These are phyloP conservation scores for Embidobia sp. DNA, from an alignment of 2,888 invertebrate genomes.

Conservation along the genomic window DNA sequence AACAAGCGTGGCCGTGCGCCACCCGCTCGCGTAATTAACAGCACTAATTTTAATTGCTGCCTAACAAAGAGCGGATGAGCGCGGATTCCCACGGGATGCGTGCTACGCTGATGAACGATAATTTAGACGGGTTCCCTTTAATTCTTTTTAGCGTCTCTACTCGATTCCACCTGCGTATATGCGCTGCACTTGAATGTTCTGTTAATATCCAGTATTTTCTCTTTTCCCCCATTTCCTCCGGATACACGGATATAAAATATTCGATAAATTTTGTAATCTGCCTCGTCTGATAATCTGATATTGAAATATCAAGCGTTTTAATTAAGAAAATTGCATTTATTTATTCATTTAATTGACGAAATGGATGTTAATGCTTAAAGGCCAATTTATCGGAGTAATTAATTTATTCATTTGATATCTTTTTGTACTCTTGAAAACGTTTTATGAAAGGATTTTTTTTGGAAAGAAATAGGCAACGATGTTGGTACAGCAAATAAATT, in stretches of 20 bases:
- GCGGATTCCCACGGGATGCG: slow-evolving; percentile 75
- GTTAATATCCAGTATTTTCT: slow-evolving; percentile 40
- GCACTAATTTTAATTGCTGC: slow-evolving; percentile 80
- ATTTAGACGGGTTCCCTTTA: slow-evolving; percentile 73
- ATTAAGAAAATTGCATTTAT: slow-evolving; percentile 27
- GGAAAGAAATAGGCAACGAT: no score
- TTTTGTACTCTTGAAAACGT: background rate
- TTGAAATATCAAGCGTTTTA: slow-evolving; percentile 21
- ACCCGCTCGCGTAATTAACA: slow-evolving; percentile 77
- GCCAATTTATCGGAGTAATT: background rate
- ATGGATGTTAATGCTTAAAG: background rate
- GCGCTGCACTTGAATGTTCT: slow-evolving; percentile 42
- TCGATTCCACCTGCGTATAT: slow-evolving; percentile 46
- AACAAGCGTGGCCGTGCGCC: slow-evolving; percentile 72
- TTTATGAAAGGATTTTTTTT: no score
- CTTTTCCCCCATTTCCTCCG: slow-evolving; percentile 49
- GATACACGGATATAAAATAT: slow-evolving; percentile 43
- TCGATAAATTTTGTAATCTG: slow-evolving; percentile 45
- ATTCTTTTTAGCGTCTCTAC: slow-evolving; percentile 64
- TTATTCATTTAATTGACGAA: slow-evolving; percentile 8
- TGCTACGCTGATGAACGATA: slow-evolving; percentile 77
- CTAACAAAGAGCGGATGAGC: slow-evolving; percentile 79
- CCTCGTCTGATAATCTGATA: slow-evolving; percentile 27
- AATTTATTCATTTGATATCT: background rate
- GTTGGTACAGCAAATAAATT: no score